Conservation (phyloP, 1,140 invertebrate genomes). For the Uloborus diversus region DNA sequence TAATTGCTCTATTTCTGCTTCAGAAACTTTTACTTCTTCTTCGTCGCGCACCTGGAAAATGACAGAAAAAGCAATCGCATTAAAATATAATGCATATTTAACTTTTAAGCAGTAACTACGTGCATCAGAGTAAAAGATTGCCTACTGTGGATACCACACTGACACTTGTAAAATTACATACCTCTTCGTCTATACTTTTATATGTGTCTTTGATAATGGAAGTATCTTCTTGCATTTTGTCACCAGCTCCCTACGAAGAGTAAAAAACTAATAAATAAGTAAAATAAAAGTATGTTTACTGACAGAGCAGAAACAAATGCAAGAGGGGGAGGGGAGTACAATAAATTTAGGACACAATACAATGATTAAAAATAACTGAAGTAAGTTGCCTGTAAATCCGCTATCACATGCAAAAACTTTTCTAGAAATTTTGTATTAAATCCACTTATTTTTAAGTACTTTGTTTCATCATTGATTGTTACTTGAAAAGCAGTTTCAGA, state of each 20-base stretch:
- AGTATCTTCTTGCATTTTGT: slow-evolving; percentile 28
- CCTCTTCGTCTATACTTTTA: slow-evolving; percentile 30
- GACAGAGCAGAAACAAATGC: too few relatives aligned
- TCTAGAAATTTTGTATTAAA: too few relatives aligned
- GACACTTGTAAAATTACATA: not conserved
- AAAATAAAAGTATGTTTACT: too few relatives aligned
- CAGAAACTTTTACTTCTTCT: not conserved
- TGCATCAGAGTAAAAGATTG: too few relatives aligned
- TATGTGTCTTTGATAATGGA: slow-evolving; percentile 7
- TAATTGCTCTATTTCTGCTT: slow-evolving; percentile 11
- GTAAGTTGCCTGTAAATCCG: too few relatives aligned
- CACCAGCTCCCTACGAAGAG: slow-evolving; percentile 18
- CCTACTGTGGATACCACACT: not conserved
- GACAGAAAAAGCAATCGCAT: not conserved
- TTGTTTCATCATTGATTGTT: too few relatives aligned
- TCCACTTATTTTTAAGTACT: too few relatives aligned
- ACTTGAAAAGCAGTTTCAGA: not conserved
- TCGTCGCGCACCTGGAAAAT: slow-evolving; percentile 14
- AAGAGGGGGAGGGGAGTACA: too few relatives aligned
- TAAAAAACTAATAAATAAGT: too few relatives aligned
- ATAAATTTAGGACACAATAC: not conserved
- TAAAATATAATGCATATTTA: too few relatives aligned
- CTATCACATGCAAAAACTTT: too few relatives aligned
- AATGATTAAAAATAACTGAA: not conserved
- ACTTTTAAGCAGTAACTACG: too few relatives aligned